Conservation (phyloP, 1,140 invertebrate genomes). For the Bombus sibiricus region DNA sequence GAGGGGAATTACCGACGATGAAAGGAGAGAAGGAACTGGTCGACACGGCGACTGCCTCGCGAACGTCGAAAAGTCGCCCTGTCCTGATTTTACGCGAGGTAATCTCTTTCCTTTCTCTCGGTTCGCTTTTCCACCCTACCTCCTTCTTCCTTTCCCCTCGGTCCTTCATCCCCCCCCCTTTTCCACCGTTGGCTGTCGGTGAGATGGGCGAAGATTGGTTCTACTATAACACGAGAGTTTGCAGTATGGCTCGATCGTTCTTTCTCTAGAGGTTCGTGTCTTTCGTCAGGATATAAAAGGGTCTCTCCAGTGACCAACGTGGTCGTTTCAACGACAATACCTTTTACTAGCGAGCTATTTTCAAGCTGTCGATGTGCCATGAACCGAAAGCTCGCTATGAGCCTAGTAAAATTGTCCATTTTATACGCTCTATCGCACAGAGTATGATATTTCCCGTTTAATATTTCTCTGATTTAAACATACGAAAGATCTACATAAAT, state of each 20-base stretch:
- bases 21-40: conserved; percentile 62
- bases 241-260: conserved; percentile 54
- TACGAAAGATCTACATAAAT: no score
- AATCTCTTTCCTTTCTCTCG: conserved; percentile 56
- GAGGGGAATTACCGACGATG: conserved; percentile 52
- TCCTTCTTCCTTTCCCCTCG: not conserved
- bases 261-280: conserved; percentile 45
- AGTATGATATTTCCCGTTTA: not conserved
- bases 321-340: conserved; percentile 65
- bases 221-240: conserved; percentile 40
- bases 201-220: conserved; percentile 57
- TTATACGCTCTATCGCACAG: not conserved
- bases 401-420: conserved; percentile 38
- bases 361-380: conserved; percentile 49
- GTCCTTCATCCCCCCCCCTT: not conserved
- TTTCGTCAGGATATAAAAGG: conserved; percentile 60
- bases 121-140: not conserved
- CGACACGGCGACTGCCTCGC: conserved; percentile 51
- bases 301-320: conserved; percentile 56
- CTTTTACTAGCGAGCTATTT: conserved; percentile 46
- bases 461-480: not conserved
- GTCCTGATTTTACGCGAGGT: conserved; percentile 60
- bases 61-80: conserved; percentile 60
- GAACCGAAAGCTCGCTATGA: conserved; percentile 28
- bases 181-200: not conserved